phyloP scores from a whole-genome alignment of 1,140 invertebrate species.

The Muscidifurax raptorellus region DNA sequence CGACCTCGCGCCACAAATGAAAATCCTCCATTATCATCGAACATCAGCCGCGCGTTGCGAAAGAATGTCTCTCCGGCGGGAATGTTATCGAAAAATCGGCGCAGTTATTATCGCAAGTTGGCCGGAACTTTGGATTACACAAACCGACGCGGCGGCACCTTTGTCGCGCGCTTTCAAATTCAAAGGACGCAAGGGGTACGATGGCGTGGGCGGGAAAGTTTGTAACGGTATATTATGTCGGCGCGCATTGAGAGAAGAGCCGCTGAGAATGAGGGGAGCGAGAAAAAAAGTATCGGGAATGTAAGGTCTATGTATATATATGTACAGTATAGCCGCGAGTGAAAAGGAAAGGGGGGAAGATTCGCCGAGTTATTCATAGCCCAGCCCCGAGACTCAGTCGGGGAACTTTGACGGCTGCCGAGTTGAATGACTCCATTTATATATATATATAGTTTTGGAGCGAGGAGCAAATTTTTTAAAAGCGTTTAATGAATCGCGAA shows the following conservation, averaged over 20 bases:
- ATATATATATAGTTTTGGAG: neutral
- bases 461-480: constrained; percentile 25
- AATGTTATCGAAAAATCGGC: neutral
- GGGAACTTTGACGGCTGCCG: constrained; percentile 21
- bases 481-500: constrained; percentile 26
- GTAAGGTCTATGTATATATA: too few relatives aligned
- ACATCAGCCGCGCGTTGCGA: too few relatives aligned
- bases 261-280: neutral
- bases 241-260: constrained; percentile 9
- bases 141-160: constrained; percentile 11
- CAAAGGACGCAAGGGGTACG: constrained; percentile 58
- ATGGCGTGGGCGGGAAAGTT: neutral
- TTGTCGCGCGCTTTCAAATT: constrained; percentile 61
- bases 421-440: constrained; percentile 39
- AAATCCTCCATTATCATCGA: constrained; percentile 6
- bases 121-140: constrained; percentile 26
- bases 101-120: neutral
- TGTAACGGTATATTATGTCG: neutral
- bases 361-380: constrained; percentile 42
- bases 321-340: neutral
- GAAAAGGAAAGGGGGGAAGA: constrained; percentile 4
- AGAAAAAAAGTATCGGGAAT: neutral
- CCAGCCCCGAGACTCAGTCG: neutral
- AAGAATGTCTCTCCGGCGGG: neutral
- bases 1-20: neutral